These are phyloP conservation scores for Henricia sp. DNA, from an alignment of 53 echinoderm and acorn worm genomes.

Conservation along the genomic window DNA sequence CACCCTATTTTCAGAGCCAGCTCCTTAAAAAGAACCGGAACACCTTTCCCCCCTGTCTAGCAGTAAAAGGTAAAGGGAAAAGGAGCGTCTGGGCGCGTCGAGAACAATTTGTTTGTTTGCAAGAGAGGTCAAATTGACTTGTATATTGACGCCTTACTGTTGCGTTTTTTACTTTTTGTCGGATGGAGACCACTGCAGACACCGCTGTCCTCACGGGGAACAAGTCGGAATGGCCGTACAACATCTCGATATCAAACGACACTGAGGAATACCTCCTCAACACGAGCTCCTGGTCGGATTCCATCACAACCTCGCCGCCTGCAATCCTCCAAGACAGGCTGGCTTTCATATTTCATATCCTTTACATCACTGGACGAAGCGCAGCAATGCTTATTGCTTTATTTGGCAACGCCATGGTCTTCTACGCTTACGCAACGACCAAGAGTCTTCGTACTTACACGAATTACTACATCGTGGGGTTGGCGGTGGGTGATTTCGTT, in stretches of 20 bases:
- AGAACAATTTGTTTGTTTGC: background rate
- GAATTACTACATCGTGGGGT: slow-evolving; percentile 49
- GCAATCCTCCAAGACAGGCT: no score
- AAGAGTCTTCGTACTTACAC: slow-evolving; percentile 56
- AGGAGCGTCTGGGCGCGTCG: background rate
- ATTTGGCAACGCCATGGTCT: slow-evolving; percentile 48
- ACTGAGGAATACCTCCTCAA: no score
- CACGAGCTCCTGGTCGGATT: no score
- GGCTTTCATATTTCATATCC: no score
- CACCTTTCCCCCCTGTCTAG: background rate
- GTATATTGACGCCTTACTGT: background rate
- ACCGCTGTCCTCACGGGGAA: no score
- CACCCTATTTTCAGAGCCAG: background rate
- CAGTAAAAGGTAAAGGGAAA: no score
- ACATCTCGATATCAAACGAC: no score
- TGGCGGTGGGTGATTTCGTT: slow-evolving; percentile 50
- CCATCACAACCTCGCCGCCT: no score
- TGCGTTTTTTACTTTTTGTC: background rate
- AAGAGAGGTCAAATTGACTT: background rate
- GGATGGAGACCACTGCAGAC: slow-evolving; percentile 1
- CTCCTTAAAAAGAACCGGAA: background rate
- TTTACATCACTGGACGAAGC: no score
- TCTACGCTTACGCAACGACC: slow-evolving; percentile 46
- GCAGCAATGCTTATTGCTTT: no score
- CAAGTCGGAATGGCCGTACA: no score